These are phyloP conservation scores for Ptilonorhynchus violaceus DNA, from an alignment of 2,113 vertebrate species.

Conservation along the genomic window DNA sequence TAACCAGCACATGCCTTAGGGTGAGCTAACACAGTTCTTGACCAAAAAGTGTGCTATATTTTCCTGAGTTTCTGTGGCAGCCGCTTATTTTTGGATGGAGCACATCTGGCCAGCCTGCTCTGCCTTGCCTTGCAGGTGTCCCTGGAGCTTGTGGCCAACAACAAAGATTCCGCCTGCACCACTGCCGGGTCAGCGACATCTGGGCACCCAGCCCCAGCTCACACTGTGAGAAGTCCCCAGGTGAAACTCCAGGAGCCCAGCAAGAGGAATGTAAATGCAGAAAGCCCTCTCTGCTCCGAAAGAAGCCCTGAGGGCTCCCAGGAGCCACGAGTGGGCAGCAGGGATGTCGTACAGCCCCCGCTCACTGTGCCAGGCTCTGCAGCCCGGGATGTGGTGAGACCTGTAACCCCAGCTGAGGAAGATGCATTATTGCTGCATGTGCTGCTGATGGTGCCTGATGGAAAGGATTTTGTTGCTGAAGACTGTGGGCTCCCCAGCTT, in stretches of 20 bases:
- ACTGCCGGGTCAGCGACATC: neutral
- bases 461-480: slow-evolving; percentile 78
- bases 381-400: neutral
- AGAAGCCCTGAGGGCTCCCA: neutral
- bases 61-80: neutral
- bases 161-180: slow-evolving; percentile 53
- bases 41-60: rapidly evolving
- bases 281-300: neutral
- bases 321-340: neutral
- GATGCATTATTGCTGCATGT: slow-evolving; percentile 78
- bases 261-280: neutral
- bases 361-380: neutral
- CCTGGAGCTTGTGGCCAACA: slow-evolving; percentile 77
- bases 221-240: neutral
- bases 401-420: neutral
- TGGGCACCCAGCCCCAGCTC: neutral
- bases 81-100: neutral
- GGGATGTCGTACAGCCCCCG: neutral
- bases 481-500: slow-evolving; percentile 16
- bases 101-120: neutral
- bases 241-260: neutral
- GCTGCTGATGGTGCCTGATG: slow-evolving; percentile 89
- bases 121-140: slow-evolving; percentile 76
- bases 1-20: too few species aligned
- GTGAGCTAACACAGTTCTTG: neutral